A percentile compares a stretch with the other conserved stretches of the same genome.
Evolutionary conservation across 2,797 vertebrate species (phyloP).

Genomic region (Acestrorhynchus altus): DNA sequence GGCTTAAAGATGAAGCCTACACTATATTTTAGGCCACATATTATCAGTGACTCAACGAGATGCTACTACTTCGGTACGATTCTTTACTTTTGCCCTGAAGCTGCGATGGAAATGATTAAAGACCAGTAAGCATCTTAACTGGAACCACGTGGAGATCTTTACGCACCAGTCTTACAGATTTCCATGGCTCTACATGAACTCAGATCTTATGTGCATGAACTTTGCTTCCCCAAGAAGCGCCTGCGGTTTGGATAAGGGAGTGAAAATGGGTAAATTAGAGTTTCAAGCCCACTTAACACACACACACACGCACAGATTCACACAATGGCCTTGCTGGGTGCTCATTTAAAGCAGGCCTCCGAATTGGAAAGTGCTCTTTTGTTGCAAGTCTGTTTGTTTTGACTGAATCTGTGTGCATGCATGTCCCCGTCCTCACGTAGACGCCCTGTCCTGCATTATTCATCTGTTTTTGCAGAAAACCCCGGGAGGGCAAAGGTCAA

Average conservation of each 20-base stretch:
- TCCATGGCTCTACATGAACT: too few relatives aligned
- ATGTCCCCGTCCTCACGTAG: slow-evolving; percentile 42
- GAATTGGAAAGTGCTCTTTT: neutral
- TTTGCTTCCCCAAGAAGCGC: too few relatives aligned
- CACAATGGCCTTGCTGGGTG: neutral
- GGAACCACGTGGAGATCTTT: too few relatives aligned
- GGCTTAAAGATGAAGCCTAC: neutral
- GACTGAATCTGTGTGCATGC: slow-evolving; percentile 36
- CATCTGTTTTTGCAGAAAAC: slow-evolving; percentile 83
- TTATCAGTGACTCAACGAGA: neutral
- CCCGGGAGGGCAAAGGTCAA: slow-evolving; percentile 84
- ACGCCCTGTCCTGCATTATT: slow-evolving; percentile 54
- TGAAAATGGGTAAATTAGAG: neutral
- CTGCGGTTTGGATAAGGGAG: neutral
- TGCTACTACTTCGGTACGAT: too few relatives aligned
- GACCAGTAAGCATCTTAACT: too few relatives aligned
- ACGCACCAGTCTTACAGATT: too few relatives aligned
- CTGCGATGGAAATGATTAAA: neutral
- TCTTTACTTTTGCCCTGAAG: neutral
- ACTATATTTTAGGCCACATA: neutral
- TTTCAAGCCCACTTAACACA: neutral
- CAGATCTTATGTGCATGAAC: too few relatives aligned
- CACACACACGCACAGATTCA: neutral
- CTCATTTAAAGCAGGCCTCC: neutral
- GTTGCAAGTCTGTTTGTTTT: slow-evolving; percentile 44